These are phyloP conservation scores for Parazoanthus atlanticus DNA, from an alignment of 92 coral and sea anemone species.

Conservation along the genomic window DNA sequence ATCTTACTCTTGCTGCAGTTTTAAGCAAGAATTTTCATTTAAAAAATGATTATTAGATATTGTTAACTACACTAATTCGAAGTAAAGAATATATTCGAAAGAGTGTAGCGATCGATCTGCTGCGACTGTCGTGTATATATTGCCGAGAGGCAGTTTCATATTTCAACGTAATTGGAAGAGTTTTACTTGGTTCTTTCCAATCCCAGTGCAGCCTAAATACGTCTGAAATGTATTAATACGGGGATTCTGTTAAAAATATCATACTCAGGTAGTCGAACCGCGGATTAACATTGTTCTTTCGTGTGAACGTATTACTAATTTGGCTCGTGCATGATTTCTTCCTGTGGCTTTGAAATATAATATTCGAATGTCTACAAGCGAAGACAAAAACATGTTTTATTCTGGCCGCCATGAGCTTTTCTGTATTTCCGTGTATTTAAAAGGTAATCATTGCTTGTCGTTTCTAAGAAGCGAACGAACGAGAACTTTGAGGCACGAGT, in stretches of 20 bases:
- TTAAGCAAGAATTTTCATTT: background rate
- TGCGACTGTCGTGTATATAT: background rate
- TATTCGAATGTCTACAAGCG: conserved; percentile 23
- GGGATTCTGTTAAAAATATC: conserved; percentile 1
- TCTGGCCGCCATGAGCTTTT: background rate
- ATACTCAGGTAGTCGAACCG: background rate
- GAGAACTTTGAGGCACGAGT: background rate
- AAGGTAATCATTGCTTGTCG: background rate
- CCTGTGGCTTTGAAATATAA: background rate
- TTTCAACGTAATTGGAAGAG: background rate
- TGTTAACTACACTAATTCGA: background rate
- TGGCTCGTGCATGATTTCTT: too few relatives aligned
- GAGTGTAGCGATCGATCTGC: background rate
- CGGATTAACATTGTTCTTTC: background rate
- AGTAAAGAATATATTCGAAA: background rate
- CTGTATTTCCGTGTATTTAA: conserved; percentile 1
- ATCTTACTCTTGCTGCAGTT: background rate
- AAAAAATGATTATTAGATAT: background rate
- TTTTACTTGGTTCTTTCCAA: background rate
- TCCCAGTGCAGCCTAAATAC: conserved; percentile 9
- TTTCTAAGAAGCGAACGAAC: background rate
- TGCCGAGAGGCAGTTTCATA: conserved; percentile 8
- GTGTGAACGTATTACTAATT: background rate
- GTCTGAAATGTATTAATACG: background rate
- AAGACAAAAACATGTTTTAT: conserved; percentile 11